A percentile compares a stretch with the other conserved stretches of the same genome.
Evolutionary conservation across 2,888 invertebrate genomes (phyloP).

Genomic region (Choristoneura rosaceana): DNA sequence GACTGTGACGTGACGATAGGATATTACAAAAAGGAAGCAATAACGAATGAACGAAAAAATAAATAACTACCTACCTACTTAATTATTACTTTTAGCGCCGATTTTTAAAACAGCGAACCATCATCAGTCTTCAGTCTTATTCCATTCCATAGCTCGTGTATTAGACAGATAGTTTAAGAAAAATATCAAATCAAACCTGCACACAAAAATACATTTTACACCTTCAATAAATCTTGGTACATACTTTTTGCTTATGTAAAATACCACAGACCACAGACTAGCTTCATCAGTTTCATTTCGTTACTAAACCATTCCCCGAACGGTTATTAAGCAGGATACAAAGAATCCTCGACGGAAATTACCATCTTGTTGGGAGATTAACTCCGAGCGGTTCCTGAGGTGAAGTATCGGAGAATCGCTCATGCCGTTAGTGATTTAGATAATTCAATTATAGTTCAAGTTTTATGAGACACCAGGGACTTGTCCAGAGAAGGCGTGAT

Average conservation of each 20-base stretch:
- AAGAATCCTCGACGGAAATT: slow-evolving; percentile 39
- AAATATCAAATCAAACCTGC: not conserved
- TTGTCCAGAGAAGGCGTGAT: not conserved
- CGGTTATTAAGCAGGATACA: slow-evolving; percentile 33
- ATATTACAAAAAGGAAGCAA: too few species aligned
- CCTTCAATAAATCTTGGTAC: not conserved
- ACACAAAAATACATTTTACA: not conserved
- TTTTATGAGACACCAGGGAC: not conserved
- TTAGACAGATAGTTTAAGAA: too few species aligned
- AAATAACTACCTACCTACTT: too few species aligned
- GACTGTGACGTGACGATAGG: too few species aligned
- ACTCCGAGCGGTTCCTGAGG: not conserved
- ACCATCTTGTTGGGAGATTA: slow-evolving; percentile 27
- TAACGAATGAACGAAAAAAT: too few species aligned
- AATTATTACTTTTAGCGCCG: too few species aligned
- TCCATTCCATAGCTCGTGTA: too few species aligned
- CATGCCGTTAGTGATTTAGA: not conserved
- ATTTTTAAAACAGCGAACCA: too few species aligned
- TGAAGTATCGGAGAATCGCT: slow-evolving; percentile 8
- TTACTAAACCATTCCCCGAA: slow-evolving; percentile 22
- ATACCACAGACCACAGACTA: not conserved
- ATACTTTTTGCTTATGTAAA: not conserved
- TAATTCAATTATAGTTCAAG: not conserved
- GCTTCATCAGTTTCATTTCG: slow-evolving; percentile 15
- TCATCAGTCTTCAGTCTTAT: too few species aligned